Conservation (phyloP, 1,140 invertebrate genomes). For the Trinorchestia longiramus region DNA sequence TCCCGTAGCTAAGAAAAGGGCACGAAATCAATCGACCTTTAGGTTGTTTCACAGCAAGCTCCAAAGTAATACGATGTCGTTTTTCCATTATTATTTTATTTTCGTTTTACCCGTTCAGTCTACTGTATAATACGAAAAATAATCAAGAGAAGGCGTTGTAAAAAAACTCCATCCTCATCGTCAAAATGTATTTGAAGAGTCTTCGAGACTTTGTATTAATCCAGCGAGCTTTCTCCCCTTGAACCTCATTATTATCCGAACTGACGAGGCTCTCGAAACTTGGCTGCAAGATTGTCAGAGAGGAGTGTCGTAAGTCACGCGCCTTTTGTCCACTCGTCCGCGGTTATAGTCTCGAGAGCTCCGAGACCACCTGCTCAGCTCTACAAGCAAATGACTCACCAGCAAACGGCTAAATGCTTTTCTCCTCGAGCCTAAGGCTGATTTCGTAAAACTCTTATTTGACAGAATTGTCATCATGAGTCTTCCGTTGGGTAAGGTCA, state of each 20-base stretch:
- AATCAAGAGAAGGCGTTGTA: not conserved
- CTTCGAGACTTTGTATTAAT: not conserved
- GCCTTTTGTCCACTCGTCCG: not conserved
- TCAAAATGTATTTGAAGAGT: not conserved
- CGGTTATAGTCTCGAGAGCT: not conserved
- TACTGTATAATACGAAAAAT: not conserved
- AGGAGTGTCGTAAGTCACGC: not conserved
- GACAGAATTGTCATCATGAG: not conserved
- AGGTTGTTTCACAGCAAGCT: not conserved
- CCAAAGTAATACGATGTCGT: not conserved
- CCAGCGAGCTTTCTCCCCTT: not conserved
- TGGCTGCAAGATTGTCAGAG: not conserved
- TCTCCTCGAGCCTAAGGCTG: not conserved
- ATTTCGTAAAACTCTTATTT: not conserved
- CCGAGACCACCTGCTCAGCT: not conserved
- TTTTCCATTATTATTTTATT: not conserved
- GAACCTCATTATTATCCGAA: not conserved
- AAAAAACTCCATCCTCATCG: not conserved
- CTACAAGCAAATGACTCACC: not conserved
- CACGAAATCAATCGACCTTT: not conserved
- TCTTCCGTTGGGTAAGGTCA: not conserved
- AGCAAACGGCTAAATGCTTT: not conserved
- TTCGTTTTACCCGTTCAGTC: not conserved
- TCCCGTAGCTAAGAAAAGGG: not conserved
- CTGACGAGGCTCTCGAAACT: not conserved